phyloP scores from a whole-genome alignment of 2,888 invertebrate species.

The Ornithoptera priamus region DNA sequence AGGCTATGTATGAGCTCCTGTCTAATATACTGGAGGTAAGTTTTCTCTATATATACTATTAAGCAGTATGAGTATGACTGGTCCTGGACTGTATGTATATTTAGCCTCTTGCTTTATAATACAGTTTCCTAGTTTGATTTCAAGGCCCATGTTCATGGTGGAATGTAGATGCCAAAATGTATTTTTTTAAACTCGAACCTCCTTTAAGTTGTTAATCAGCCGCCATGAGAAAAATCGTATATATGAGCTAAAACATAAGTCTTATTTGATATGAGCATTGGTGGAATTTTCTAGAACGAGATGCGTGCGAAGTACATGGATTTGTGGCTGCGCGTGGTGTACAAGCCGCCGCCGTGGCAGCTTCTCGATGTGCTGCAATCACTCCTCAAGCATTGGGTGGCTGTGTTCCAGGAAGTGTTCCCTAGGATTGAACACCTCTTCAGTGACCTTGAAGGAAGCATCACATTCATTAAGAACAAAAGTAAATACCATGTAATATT shows the following conservation, averaged over 20 bases:
- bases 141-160: no score
- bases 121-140: no score
- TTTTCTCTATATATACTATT: neutral
- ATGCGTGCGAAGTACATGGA: constrained; percentile 80
- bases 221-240: no score
- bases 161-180: no score
- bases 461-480: constrained; percentile 53
- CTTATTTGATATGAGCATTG: neutral
- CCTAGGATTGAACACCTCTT: constrained; percentile 67
- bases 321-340: constrained; percentile 74
- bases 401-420: constrained; percentile 79
- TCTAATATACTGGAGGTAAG: constrained; percentile 54
- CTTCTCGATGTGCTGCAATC: constrained; percentile 75
- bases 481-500: constrained; percentile 39
- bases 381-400: constrained; percentile 80
- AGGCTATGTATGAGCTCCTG: constrained; percentile 49
- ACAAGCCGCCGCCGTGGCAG: constrained; percentile 79
- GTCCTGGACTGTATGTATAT: no score
- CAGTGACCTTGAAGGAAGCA: constrained; percentile 52
- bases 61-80: no score
- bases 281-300: constrained; percentile 61
- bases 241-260: no score
- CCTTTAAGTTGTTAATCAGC: no score
- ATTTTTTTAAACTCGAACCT: no score
- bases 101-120: no score